Percentiles rank a stretch among this genome's conserved stretches.
phyloP scores from a whole-genome alignment of 2,113 vertebrate genomes.

The Hylia prasina region DNA sequence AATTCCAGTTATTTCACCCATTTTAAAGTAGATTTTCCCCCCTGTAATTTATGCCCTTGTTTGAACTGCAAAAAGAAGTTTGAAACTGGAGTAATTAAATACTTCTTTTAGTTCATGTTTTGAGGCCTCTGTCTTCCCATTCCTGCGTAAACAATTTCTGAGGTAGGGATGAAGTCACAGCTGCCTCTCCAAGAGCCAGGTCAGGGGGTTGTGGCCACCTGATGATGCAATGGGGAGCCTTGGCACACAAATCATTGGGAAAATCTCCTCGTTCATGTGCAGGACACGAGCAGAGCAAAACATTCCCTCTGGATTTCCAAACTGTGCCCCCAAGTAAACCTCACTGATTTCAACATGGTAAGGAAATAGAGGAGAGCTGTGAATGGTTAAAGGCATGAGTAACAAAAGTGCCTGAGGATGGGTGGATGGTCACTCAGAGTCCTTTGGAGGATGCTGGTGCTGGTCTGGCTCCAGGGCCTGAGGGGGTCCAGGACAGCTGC shows the following conservation, averaged over 20 bases:
- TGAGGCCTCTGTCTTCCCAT: not conserved
- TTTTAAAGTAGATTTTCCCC: not conserved
- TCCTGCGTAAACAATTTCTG: not conserved
- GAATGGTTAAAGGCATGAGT: not conserved
- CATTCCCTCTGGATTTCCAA: not conserved
- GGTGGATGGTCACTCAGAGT: not conserved
- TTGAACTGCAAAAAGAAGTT: not conserved
- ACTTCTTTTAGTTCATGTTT: not conserved
- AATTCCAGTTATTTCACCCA: not conserved
- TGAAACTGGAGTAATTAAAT: not conserved
- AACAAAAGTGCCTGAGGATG: not conserved
- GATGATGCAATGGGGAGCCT: not conserved
- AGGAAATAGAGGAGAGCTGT: not conserved
- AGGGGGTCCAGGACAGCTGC: not conserved
- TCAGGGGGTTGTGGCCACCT: not conserved
- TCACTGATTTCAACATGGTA: rapidly evolving
- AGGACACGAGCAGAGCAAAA: not conserved
- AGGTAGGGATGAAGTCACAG: not conserved
- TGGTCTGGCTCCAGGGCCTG: not conserved
- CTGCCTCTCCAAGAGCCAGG: not conserved
- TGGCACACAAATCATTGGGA: not conserved
- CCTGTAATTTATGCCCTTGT: not conserved
- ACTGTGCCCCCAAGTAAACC: rapidly evolving
- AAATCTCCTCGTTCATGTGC: not conserved
- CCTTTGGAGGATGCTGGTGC: not conserved